These are phyloP conservation scores for Scaptomyza hsui DNA, from an alignment of 1,140 invertebrate genomes.

Conservation along the genomic window DNA sequence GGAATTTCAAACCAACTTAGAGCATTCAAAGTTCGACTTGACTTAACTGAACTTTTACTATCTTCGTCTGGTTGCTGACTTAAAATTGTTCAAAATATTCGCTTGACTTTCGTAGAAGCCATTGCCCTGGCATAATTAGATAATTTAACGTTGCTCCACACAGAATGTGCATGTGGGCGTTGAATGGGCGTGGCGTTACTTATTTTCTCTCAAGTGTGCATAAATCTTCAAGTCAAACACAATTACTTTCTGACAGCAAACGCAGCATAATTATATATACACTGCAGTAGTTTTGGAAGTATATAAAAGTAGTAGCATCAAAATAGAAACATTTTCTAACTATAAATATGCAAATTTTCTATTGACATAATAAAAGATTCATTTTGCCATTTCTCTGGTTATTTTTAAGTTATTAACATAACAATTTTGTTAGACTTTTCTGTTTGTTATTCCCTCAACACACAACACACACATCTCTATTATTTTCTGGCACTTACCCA, in stretches of 20 bases:
- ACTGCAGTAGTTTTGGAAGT: conserved; percentile 56
- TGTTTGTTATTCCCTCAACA: neutral
- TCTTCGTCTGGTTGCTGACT: neutral
- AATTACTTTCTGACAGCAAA: conserved; percentile 46
- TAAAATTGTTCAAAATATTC: conserved; percentile 32
- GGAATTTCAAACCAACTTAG: neutral
- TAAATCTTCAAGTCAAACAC: conserved; percentile 63
- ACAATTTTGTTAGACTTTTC: too few species aligned
- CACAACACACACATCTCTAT: neutral
- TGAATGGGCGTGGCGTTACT: conserved; percentile 4
- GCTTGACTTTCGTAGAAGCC: conserved; percentile 33
- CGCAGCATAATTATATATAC: conserved; percentile 70
- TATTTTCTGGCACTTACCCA: neutral
- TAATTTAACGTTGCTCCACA: conserved; percentile 47
- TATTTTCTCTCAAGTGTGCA: conserved; percentile 12
- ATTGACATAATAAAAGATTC: too few species aligned
- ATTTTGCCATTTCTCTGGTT: too few species aligned
- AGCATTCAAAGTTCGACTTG: neutral
- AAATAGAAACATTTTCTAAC: too few species aligned
- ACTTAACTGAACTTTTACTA: neutral
- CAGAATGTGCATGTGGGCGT: neutral
- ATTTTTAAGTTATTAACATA: neutral
- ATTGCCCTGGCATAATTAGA: conserved; percentile 56
- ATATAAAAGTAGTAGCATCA: neutral
- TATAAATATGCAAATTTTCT: too few species aligned